Evolutionary conservation across 2,888 invertebrate genomes (phyloP).

Genomic region (Melinaea marsaeus): DNA sequence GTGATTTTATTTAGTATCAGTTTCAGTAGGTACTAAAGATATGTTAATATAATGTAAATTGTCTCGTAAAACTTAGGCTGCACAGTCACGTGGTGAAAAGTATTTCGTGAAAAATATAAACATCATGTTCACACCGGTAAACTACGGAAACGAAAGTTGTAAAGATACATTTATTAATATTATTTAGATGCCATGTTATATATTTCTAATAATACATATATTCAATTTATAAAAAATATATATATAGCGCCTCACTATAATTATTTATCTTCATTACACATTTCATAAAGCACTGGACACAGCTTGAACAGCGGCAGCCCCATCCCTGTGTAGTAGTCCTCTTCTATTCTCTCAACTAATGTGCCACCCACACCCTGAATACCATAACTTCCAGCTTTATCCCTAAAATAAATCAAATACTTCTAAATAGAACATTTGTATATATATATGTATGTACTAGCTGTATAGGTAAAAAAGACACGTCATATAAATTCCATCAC

Average conservation of each 20-base stretch:
- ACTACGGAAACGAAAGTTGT: too few species aligned
- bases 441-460: conserved; percentile 1
- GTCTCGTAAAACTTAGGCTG: too few species aligned
- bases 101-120: too few species aligned
- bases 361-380: conserved; percentile 91
- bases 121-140: too few species aligned
- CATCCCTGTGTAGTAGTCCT: conserved; percentile 93
- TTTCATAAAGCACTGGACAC: conserved; percentile 71
- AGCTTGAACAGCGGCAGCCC: conserved; percentile 88
- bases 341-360: conserved; percentile 88
- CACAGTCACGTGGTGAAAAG: too few species aligned
- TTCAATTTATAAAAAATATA: too few species aligned
- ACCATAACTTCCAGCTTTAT: conserved; percentile 95
- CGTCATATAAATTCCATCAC: neutral
- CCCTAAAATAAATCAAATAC: conserved; percentile 70
- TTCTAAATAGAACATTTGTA: conserved; percentile 4
- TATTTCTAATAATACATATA: too few species aligned
- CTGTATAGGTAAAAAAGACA: neutral
- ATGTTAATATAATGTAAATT: too few species aligned
- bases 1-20: too few species aligned
- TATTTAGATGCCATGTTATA: too few species aligned
- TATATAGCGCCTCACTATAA: neutral
- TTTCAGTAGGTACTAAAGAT: too few species aligned
- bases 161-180: too few species aligned
- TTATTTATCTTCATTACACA: conserved; percentile 51